Conservation (phyloP, 2,797 vertebrate genomes). For the Oreortyx pictus region DNA sequence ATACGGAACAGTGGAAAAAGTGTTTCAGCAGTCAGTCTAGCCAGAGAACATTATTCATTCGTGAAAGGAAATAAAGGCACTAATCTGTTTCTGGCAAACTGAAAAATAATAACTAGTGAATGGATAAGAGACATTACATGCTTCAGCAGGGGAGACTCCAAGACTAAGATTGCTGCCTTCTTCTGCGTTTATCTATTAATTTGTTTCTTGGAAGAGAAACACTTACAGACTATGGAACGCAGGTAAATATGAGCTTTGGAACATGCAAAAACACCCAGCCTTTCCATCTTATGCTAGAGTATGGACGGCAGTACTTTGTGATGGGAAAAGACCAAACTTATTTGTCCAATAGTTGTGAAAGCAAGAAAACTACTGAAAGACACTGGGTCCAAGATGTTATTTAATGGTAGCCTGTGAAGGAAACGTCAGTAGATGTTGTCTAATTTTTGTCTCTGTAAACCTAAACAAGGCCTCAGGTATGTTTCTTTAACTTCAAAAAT, state of each 20-base stretch:
- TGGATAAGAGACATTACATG: background rate
- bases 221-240: background rate
- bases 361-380: background rate
- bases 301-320: background rate
- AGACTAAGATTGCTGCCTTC: background rate
- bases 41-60: slow-evolving; percentile 19
- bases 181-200: background rate
- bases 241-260: background rate
- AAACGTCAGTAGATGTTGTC: background rate
- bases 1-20: background rate
- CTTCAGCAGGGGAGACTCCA: background rate
- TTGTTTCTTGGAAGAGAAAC: background rate
- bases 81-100: slow-evolving; percentile 59
- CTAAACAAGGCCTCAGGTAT: background rate
- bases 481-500: background rate
- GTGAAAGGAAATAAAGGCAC: background rate
- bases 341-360: background rate
- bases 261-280: background rate
- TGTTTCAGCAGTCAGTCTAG: slow-evolving; percentile 9
- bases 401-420: background rate
- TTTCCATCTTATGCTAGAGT: background rate
- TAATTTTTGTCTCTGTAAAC: background rate
- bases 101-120: slow-evolving; percentile 1
- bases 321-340: background rate
- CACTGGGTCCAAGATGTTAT: background rate